These are phyloP conservation scores for Pangasius mekongensis DNA, from an alignment of 2,797 vertebrate genomes.

Conservation along the genomic window DNA sequence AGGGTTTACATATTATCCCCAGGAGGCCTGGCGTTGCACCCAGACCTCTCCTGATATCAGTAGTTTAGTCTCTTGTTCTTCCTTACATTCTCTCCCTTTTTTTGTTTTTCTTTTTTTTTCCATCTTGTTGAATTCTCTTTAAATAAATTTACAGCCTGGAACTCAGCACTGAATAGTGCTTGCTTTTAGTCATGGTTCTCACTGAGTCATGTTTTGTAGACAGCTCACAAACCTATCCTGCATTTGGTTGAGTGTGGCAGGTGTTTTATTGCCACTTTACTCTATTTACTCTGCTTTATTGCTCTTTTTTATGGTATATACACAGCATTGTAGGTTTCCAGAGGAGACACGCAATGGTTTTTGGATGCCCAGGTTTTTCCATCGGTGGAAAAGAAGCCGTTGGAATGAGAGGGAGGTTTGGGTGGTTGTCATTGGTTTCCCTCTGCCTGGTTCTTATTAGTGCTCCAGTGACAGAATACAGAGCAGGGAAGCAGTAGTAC, in stretches of 20 bases:
- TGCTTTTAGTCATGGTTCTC: slow-evolving; percentile 26
- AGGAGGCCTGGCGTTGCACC: slow-evolving; percentile 3
- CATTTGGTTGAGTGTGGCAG: slow-evolving; percentile 51
- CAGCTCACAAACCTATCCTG: slow-evolving; percentile 23
- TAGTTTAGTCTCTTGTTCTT: neutral
- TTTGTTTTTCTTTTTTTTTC: neutral
- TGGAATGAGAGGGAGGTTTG: slow-evolving; percentile 47
- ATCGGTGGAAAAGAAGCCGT: slow-evolving; percentile 55
- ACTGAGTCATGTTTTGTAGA: slow-evolving; percentile 44
- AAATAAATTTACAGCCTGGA: slow-evolving; percentile 58
- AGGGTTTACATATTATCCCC: slow-evolving; percentile 55
- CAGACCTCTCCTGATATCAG: neutral
- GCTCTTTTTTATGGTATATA: slow-evolving; percentile 55
- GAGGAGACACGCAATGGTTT: slow-evolving; percentile 57
- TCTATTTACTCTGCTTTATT: slow-evolving; percentile 58
- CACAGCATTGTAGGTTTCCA: slow-evolving; percentile 52
- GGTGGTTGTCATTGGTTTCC: slow-evolving; percentile 55
- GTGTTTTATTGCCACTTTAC: slow-evolving; percentile 63
- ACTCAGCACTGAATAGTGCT: slow-evolving; percentile 54
- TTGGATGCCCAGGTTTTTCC: slow-evolving; percentile 55
- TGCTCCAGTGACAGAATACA: slow-evolving; percentile 52
- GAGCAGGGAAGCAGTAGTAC: slow-evolving; percentile 48
- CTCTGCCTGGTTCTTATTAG: slow-evolving; percentile 63
- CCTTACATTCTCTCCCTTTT: neutral
- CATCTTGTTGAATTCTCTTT: slow-evolving; percentile 29